Percentiles rank a stretch among this genome's conserved stretches.
phyloP scores from a whole-genome alignment of 2,888 invertebrate species.

The Idaea aversata region DNA sequence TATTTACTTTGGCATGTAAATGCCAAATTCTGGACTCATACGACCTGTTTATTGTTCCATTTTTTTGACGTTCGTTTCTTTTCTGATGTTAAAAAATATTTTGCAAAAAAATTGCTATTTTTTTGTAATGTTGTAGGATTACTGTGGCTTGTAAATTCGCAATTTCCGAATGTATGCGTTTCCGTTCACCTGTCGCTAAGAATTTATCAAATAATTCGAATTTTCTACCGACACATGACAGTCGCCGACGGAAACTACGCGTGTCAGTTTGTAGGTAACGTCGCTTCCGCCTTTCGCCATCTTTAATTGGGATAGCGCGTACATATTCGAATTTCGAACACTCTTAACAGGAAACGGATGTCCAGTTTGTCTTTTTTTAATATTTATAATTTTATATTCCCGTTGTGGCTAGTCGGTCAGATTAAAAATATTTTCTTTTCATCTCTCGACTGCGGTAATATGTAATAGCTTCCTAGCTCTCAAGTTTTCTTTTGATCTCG shows the following conservation, averaged over 20 bases:
- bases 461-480: constrained; percentile 54
- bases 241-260: constrained; percentile 67
- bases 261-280: constrained; percentile 55
- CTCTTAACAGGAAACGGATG: constrained; percentile 70
- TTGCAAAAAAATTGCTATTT: constrained; percentile 4
- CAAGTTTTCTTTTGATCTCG: constrained; percentile 56
- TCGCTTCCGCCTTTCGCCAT: constrained; percentile 47
- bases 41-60: too few species aligned
- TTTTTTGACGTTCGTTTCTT: too few species aligned
- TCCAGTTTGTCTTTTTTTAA: constrained; percentile 68
- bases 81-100: too few species aligned
- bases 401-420: constrained; percentile 53
- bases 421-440: constrained; percentile 60
- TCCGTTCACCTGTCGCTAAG: constrained; percentile 22
- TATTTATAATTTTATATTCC: constrained; percentile 68
- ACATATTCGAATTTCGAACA: constrained; percentile 51
- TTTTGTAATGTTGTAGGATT: constrained; percentile 7
- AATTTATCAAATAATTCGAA: constrained; percentile 21
- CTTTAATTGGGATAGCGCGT: constrained; percentile 46
- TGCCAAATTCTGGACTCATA: too few species aligned
- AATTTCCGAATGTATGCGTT: constrained; percentile 1
- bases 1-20: too few species aligned
- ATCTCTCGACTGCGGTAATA: constrained; percentile 52
- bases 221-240: constrained; percentile 41
- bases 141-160: constrained; percentile 13